These are phyloP conservation scores for Phortica magna DNA, from an alignment of 2,888 invertebrate species.

Conservation along the genomic window DNA sequence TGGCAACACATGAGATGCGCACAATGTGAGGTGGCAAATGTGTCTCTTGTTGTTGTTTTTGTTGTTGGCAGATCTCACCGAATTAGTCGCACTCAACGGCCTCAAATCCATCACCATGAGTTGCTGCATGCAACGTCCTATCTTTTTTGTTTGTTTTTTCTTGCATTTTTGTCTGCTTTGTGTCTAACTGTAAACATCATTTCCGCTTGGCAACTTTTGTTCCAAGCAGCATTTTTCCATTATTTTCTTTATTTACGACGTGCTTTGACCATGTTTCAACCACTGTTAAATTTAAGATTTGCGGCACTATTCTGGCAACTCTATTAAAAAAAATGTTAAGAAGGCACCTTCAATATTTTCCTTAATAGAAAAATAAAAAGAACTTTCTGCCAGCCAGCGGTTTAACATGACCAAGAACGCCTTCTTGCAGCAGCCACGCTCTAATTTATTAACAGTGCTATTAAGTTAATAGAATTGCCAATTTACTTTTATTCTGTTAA, in stretches of 20 bases:
- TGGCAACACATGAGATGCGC: conserved; percentile 27
- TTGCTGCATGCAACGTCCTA: conserved; percentile 9
- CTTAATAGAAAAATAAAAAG: no score
- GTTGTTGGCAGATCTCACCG: not conserved
- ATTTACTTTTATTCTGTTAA: no score
- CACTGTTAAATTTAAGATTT: no score
- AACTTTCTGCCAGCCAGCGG: no score
- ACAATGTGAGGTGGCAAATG: not conserved
- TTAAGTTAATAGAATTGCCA: no score
- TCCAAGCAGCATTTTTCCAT: not conserved
- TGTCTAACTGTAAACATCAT: not conserved
- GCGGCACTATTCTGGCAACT: no score
- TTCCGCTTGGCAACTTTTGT: not conserved
- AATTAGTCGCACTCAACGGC: conserved; percentile 15
- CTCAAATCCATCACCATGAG: conserved; percentile 29
- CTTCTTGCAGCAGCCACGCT: no score
- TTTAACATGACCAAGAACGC: no score
- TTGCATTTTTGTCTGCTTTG: conserved; percentile 37
- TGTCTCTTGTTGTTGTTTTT: not conserved
- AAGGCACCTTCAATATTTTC: no score
- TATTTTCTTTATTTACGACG: not conserved
- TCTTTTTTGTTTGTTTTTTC: not conserved
- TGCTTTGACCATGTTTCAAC: no score
- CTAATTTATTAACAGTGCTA: no score
- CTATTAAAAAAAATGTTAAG: no score